Base-by-base conservation (phyloP, 2,888 invertebrate species). In the Ectemnius cavifrons region DNA sequence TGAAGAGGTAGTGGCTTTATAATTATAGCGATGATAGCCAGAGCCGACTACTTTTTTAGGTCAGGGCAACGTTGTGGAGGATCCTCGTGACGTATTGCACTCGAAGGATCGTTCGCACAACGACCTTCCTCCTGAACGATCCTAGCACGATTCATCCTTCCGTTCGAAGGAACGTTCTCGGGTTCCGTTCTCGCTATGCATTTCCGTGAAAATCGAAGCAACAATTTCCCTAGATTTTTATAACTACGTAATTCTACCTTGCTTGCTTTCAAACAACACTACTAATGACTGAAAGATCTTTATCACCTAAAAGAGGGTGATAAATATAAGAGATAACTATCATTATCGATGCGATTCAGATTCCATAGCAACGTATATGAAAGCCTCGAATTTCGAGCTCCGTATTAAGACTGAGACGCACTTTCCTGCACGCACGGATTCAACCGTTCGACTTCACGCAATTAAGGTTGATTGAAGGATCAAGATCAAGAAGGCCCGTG, bases 1-100 rank as follows among this genome's bases (percentile, higher is more conserved):
- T 60, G 13, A 56, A 68, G 64, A 68, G 56, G 62, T 49, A 60
- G 62, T 61, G 56, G 68, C 23, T 59, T 65, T 67, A 63, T 72
- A 79, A 84, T 78, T 80, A 83, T 71, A 71, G 78, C 83, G 72
- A 73, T 78, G 82, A 83, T 84, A 83, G 74, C 79, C 65, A 75
- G 60, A 77, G 77, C 71, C 73, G 60, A 73, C 62, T 80, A 85
- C 76, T 86, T 89, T 83, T 90, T 89, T 88, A 90, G 90, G 89
- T 89, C 90, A 90, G 85, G 89, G 89, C 82, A 73, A 87, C 80
- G 73, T 75, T 78, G 76, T 73, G 71, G 77, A 82, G 74, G 84
- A 88, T 88, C 87, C 86, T 88, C 87, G 87, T 79, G 80, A 83
- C 85, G 84, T 77, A 79, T 75, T 65, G 52, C 63, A 67, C 77